Base-by-base conservation (phyloP, 1,140 invertebrate genomes). In the Acromyrmex echinatior region DNA sequence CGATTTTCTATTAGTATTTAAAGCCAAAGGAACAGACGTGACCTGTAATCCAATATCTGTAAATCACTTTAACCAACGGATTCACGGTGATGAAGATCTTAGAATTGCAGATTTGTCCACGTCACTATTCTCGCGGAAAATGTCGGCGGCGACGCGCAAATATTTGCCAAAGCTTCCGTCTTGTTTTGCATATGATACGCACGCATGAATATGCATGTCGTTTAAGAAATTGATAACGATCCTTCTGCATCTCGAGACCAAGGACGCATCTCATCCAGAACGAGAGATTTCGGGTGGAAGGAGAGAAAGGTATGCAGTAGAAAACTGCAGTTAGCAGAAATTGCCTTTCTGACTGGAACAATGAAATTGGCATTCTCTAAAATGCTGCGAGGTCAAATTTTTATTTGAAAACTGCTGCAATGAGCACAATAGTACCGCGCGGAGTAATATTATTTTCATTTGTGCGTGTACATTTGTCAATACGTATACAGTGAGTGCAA, bases 191-290 rank as follows among this genome's bases (percentile, higher is more conserved):
- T 76, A 84, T 84, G 80, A 84, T 84, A 76, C 79, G 35, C 70
- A 65, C 45, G 62, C 53, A 87, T 88, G 76, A 88, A 88, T 88
- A 88, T 88, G 76, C 39, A 88, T 68, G 87, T 9, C 85, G 16
- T 87, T 88, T 86, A 86, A 88, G 87, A 87, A 88, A 88, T 76
- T 87, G 76, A 74, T 76, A 87, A 81, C 87, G 58, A 80, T 12
- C 49, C 49, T 71, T 31, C 49, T 39, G 66, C 28, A 39, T 56
- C 51, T 5, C 18, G 62, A 51, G 35, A 35, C 65, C 77, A 49
- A 63, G 51, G 62, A 10, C 12, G 74, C 82, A 14, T 56, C 62
- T 80, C 82, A 73, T 73, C 39, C 53, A 9, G 14, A 16, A 49
- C 68, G 25, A 49, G 16, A 31, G 35, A 63, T 71, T 25, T 49